phyloP scores from a whole-genome alignment of 2,797 vertebrate species.

The Helicolenus hilgendorfi region DNA sequence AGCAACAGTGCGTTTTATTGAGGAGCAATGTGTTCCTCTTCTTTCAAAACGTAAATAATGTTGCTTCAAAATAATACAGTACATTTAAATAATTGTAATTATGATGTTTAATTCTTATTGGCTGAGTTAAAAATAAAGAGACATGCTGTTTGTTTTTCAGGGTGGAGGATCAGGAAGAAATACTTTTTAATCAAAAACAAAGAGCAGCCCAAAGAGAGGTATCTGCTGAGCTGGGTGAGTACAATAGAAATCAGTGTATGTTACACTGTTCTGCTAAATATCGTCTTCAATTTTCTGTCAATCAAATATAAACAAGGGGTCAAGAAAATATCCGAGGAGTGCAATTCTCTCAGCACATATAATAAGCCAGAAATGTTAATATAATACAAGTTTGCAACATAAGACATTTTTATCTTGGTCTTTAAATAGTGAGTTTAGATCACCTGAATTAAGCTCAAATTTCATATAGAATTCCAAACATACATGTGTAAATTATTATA shows the following conservation, averaged over 20 bases:
- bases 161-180: constrained; percentile 98
- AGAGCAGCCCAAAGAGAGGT: constrained; percentile 96
- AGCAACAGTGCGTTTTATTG: too few relatives aligned
- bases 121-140: background rate
- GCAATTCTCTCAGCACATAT: background rate
- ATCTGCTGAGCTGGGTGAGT: constrained; percentile 96
- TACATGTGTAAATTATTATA: too few relatives aligned
- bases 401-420: background rate
- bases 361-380: background rate
- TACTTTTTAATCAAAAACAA: constrained; percentile 97
- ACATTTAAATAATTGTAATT: background rate
- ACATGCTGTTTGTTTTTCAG: constrained; percentile 76
- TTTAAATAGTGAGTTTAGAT: background rate
- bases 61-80: background rate
- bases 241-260: background rate
- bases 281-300: background rate
- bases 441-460: background rate
- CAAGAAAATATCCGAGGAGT: background rate
- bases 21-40: background rate
- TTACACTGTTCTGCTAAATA: background rate
- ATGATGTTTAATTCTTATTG: background rate
- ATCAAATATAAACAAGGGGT: background rate
- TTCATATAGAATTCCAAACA: background rate
- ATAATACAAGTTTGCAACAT: background rate
- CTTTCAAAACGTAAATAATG: background rate